Evolutionary conservation across 2,888 invertebrate genomes (phyloP), one percentile per base, ranked within the genome.

Genomic region (Xylota segnis): DNA sequence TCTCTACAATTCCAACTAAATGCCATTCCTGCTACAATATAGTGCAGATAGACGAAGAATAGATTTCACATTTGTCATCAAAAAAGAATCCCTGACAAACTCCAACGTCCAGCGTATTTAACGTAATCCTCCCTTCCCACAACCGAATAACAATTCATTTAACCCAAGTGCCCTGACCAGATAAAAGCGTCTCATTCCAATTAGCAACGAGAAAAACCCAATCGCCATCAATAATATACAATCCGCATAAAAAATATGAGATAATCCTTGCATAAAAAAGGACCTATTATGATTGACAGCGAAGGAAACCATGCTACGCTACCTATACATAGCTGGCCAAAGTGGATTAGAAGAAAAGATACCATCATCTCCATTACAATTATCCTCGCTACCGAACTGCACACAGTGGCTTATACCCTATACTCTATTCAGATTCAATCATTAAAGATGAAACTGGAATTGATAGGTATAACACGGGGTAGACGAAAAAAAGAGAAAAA

Each of bases 361-460:
- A 70, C 76, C 76, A 68, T 82, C 76, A 72, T 77, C 82, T 82
- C 82, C 61, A 86, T 86, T 86, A 82, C 86, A 86, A 86, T 86
- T 86, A 86, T 86, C 86, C 56, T 77, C 86, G 84, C 84, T 86
- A 70, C 29, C 63, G 34, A 65, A 45, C 34, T 59, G 59, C 78
- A 78, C 45, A 63, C 70, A 71, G 18, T 43, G 81, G 75, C 79
- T 84, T 84, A 84, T 81, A 23, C 74, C 52, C 37, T 9, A n/a
- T n/a, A 37, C 52, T 71, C 84, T 66, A 68, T 82, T 82, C 72
- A 63, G 34, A 50, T 72, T 82, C 76, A 82, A 77, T 86, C 66
- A 76, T 82, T 83, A 63, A 54, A 76, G 54, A 72, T 58, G 72
- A 65, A 72, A 77, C 72, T 81, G 84, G 61, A 81, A 79, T 81